phyloP scores from a whole-genome alignment of 2,113 vertebrate species.

The Carettochelys insculpta region DNA sequence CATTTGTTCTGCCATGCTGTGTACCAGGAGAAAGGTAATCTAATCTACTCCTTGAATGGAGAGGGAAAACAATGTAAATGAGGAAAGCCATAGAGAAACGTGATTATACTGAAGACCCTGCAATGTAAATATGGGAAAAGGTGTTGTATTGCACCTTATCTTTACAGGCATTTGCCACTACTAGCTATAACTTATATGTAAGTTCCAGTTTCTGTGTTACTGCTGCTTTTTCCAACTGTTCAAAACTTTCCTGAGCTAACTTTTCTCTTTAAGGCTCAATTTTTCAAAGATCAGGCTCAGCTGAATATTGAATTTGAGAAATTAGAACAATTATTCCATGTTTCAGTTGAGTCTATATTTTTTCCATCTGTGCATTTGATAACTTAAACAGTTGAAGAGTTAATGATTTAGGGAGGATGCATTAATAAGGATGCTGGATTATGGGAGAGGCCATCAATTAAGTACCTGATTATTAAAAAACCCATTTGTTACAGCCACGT shows the following conservation, averaged over 20 bases:
- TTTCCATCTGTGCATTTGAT: not conserved
- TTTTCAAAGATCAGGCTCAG: not conserved
- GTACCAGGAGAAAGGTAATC: not conserved
- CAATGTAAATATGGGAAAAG: not conserved
- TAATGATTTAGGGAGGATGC: not conserved
- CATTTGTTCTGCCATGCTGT: not conserved
- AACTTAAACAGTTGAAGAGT: not conserved
- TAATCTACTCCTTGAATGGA: not conserved
- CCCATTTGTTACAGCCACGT: not conserved
- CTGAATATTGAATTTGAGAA: not conserved
- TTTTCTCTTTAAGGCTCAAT: not conserved
- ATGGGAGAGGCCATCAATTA: not conserved
- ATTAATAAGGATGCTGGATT: not conserved
- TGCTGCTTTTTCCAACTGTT: not conserved
- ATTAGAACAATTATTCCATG: not conserved
- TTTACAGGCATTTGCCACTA: too few species aligned
- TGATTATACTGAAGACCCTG: not conserved
- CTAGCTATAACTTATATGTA: not conserved
- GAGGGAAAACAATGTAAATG: not conserved
- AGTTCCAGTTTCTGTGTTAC: not conserved
- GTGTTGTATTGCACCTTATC: not conserved
- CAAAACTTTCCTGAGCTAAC: not conserved
- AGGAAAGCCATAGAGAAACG: not conserved
- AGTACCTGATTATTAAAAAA: not conserved
- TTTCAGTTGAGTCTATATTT: not conserved